phyloP scores from a whole-genome alignment of 2,113 vertebrate species.

The Sapajus apella region DNA sequence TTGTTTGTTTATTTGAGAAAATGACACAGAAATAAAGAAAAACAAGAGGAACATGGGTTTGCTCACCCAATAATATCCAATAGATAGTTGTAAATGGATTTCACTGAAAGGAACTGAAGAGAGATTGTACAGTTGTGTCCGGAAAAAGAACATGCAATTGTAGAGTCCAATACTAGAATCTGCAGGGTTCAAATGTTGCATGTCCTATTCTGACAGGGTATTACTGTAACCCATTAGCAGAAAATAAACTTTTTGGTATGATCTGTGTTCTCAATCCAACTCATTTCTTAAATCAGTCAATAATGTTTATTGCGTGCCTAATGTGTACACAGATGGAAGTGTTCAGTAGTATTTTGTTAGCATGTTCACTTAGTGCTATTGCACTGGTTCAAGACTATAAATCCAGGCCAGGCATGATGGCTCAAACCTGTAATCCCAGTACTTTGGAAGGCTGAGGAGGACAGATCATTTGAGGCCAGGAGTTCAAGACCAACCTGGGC shows the following conservation, averaged over 20 bases:
- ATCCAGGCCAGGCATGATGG: too few relatives aligned
- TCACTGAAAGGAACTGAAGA: background rate
- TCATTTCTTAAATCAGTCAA: background rate
- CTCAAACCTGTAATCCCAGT: too few relatives aligned
- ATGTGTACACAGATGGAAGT: background rate
- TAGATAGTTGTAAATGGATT: conserved; percentile 42
- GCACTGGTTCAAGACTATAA: fast-evolving
- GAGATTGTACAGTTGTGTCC: background rate
- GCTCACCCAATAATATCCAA: conserved; percentile 15
- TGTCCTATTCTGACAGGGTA: background rate
- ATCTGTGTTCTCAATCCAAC: background rate
- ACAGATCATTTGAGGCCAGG: too few relatives aligned
- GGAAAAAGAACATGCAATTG: background rate
- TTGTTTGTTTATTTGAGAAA: conserved; percentile 42
- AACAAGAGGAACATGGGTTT: background rate
- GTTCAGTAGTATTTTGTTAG: background rate
- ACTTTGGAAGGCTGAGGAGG: too few relatives aligned
- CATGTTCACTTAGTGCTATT: too few relatives aligned
- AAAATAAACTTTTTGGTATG: conserved; percentile 9
- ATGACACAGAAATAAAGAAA: conserved; percentile 13
- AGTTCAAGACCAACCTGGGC: too few relatives aligned
- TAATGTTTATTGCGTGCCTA: background rate
- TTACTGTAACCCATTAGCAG: conserved; percentile 61
- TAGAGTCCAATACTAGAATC: background rate
- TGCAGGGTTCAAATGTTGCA: background rate